phyloP scores from a whole-genome alignment of 2,888 invertebrate species.

The Camponotus fellah region DNA sequence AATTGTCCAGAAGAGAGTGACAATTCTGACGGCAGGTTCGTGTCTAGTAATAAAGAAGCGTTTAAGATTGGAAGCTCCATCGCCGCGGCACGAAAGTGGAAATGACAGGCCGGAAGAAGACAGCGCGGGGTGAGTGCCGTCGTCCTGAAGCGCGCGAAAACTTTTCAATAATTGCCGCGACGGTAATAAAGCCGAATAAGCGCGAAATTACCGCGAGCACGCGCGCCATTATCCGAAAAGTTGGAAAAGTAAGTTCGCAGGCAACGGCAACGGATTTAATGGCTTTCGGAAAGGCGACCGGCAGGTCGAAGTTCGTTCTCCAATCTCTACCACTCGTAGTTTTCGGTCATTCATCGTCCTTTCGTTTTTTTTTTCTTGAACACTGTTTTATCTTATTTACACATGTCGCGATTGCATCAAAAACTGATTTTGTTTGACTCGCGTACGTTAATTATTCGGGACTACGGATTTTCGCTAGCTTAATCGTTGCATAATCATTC shows the following conservation, averaged over 20 bases:
- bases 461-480: not conserved
- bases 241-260: slow-evolving; percentile 81
- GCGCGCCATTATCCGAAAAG: slow-evolving; percentile 82
- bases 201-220: slow-evolving; percentile 80
- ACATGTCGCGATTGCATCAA: not conserved
- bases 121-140: slow-evolving; percentile 52
- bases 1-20: slow-evolving; percentile 14
- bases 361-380: not conserved
- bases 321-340: slow-evolving; percentile 67
- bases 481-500: not conserved
- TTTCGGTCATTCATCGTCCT: slow-evolving; percentile 16
- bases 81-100: slow-evolving; percentile 34
- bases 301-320: slow-evolving; percentile 81
- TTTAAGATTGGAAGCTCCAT: slow-evolving; percentile 45
- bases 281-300: slow-evolving; percentile 77
- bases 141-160: slow-evolving; percentile 64
- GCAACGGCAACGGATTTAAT: slow-evolving; percentile 75
- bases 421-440: slow-evolving; percentile 2
- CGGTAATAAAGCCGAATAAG: slow-evolving; percentile 80
- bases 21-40: slow-evolving; percentile 5
- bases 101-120: slow-evolving; percentile 28
- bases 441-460: slow-evolving; percentile 17
- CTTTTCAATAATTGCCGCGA: slow-evolving; percentile 82
- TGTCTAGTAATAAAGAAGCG: slow-evolving; percentile 44
- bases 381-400: slow-evolving; percentile 1